phyloP scores from a whole-genome alignment of 2,888 invertebrate species.

The Noctuana brunneofusca region DNA sequence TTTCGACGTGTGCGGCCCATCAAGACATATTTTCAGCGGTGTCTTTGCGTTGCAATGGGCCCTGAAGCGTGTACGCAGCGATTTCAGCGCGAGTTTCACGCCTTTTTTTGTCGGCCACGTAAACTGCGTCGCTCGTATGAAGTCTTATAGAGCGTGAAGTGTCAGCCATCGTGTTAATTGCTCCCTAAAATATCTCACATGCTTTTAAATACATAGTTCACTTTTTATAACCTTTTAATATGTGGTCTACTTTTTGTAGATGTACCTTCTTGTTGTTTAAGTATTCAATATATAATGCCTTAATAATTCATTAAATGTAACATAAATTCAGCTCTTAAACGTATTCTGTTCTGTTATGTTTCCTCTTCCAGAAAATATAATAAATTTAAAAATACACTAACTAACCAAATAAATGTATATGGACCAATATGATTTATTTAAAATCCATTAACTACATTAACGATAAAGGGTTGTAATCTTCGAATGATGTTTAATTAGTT shows the following conservation, averaged over 20 bases:
- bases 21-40: constrained; percentile 70
- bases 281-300: too few species aligned
- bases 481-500: not conserved
- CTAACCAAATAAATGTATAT: too few species aligned
- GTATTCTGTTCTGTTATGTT: too few species aligned
- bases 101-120: constrained; percentile 60
- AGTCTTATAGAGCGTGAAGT: constrained; percentile 69
- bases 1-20: constrained; percentile 74
- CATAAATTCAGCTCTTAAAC: too few species aligned
- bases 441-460: not conserved
- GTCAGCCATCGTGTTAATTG: constrained; percentile 71
- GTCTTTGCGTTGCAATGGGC: constrained; percentile 69
- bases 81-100: constrained; percentile 76
- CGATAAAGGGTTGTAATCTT: not conserved
- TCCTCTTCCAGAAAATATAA: too few species aligned
- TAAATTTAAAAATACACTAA: too few species aligned
- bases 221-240: not conserved
- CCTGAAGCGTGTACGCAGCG: constrained; percentile 71
- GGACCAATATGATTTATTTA: too few species aligned
- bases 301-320: too few species aligned
- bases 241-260: not conserved
- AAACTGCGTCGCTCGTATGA: constrained; percentile 55
- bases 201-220: constrained; percentile 35
- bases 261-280: not conserved
- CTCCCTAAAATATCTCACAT: constrained; percentile 48